Conservation (phyloP, 2,888 invertebrate species). For the Campoplex nolae region DNA sequence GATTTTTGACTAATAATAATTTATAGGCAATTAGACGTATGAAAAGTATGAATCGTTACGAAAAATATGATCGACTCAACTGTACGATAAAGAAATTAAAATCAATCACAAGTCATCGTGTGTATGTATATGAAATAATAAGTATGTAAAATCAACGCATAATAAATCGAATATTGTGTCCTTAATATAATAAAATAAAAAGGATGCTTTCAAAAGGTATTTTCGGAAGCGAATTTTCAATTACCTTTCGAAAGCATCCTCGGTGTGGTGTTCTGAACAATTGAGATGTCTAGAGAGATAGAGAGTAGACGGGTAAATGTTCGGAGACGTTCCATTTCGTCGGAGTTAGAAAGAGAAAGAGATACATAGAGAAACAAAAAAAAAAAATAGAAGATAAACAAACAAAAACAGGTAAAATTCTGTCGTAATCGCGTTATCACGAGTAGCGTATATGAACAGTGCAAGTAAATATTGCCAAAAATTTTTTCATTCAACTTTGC, state of each 20-base stretch:
- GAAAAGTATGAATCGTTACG: background rate
- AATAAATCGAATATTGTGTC: background rate
- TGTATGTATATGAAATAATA: background rate
- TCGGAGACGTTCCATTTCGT: slow-evolving; percentile 53
- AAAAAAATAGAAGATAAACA: slow-evolving; percentile 7
- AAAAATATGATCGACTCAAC: background rate
- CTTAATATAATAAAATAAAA: slow-evolving; percentile 40
- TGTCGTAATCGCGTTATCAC: slow-evolving; percentile 50
- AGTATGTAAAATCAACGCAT: background rate
- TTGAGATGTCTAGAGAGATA: slow-evolving; percentile 57
- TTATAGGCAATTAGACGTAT: background rate
- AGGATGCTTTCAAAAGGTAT: slow-evolving; percentile 84
- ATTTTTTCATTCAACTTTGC: background rate
- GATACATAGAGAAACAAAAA: slow-evolving; percentile 40
- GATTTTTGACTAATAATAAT: background rate
- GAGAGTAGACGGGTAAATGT: slow-evolving; percentile 51
- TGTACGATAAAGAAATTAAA: background rate
- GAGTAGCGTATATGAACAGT: slow-evolving; percentile 7
- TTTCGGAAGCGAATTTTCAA: slow-evolving; percentile 74
- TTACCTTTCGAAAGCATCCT: slow-evolving; percentile 84
- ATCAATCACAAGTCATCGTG: background rate
- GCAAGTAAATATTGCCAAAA: background rate
- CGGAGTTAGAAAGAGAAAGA: slow-evolving; percentile 21
- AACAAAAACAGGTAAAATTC: slow-evolving; percentile 27
- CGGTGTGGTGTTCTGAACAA: slow-evolving; percentile 63